Conservation (phyloP, 2,113 vertebrate species). For the Herpetotheres cachinnans region DNA sequence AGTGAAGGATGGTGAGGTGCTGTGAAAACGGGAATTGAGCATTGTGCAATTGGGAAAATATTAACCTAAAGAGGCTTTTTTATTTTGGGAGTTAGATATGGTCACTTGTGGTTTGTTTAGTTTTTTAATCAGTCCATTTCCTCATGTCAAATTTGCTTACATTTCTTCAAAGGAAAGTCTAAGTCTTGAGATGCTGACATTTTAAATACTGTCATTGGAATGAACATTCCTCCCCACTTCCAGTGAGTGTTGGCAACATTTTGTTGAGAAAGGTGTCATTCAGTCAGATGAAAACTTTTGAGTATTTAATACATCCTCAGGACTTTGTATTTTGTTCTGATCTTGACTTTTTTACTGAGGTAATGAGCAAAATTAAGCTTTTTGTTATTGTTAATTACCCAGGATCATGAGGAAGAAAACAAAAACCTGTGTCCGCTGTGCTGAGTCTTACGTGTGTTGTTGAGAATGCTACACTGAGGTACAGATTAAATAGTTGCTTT, state of each 20-base stretch:
- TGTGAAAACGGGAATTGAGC: neutral
- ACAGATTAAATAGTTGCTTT: neutral
- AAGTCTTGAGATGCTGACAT: neutral
- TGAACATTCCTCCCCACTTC: neutral
- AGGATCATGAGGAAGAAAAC: neutral
- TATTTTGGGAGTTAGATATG: neutral
- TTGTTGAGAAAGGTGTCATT: neutral
- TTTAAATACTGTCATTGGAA: neutral
- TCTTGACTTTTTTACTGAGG: neutral
- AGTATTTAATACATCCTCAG: neutral
- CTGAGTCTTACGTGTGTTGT: neutral
- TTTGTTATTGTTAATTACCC: neutral
- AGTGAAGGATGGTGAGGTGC: neutral
- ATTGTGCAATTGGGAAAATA: neutral
- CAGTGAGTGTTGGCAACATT: neutral
- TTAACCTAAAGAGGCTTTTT: neutral
- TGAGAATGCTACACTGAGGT: neutral
- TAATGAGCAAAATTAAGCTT: neutral
- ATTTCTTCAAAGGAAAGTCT: neutral
- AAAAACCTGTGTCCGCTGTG: neutral
- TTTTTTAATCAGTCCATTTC: neutral
- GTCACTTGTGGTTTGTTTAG: neutral
- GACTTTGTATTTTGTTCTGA: neutral
- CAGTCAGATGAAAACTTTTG: neutral
- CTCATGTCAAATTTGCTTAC: neutral